Conservation (phyloP, 2,113 vertebrate species). For the Cettia cetti region DNA sequence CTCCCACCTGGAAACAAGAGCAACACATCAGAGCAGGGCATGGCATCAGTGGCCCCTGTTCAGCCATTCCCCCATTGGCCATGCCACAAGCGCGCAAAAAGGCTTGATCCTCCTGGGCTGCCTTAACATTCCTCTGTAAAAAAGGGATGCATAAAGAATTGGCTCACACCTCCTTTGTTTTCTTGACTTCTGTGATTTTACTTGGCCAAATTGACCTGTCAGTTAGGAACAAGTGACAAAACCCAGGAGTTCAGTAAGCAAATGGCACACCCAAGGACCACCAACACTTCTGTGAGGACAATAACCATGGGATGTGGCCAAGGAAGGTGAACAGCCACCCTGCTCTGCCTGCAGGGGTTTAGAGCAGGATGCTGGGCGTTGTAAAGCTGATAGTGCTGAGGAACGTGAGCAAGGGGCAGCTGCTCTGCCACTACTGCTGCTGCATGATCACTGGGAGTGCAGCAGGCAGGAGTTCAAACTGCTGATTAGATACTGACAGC, state of each 20-base stretch:
- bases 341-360: neutral
- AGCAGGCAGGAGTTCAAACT: neutral
- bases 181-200: neutral
- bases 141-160: neutral
- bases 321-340: neutral
- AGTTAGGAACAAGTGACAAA: neutral
- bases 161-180: neutral
- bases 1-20: constrained; percentile 87
- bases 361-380: neutral
- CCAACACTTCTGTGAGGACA: neutral
- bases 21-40: neutral
- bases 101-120: neutral
- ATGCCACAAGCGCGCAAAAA: fast-evolving
- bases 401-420: neutral
- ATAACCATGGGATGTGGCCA: neutral
- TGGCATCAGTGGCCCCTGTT: fast-evolving
- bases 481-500: neutral
- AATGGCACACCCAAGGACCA: fast-evolving
- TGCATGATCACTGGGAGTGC: neutral
- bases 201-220: neutral
- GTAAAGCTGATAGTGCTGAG: fast-evolving
- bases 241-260: neutral
- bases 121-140: neutral
- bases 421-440: neutral
- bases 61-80: neutral